Evolutionary conservation across 2,888 invertebrate genomes (phyloP).

Genomic region (Drosophila austrosaltans): DNA sequence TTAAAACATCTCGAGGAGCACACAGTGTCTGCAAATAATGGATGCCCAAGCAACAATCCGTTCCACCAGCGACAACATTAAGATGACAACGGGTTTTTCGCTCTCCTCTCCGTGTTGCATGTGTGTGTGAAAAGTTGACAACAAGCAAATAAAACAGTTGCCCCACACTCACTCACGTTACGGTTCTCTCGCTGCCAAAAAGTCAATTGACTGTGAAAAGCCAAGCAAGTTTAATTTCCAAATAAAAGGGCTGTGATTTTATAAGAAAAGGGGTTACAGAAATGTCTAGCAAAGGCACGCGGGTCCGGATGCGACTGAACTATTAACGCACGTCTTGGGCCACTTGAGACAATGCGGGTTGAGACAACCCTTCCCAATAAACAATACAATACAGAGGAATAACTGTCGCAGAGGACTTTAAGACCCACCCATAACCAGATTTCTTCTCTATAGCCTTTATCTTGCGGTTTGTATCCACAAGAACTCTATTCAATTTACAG

Average conservation of each 20-base stretch:
- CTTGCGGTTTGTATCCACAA: slow-evolving; percentile 63
- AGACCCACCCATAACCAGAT: not conserved
- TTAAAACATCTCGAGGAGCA: slow-evolving; percentile 29
- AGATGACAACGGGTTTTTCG: slow-evolving; percentile 33
- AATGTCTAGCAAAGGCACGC: slow-evolving; percentile 15
- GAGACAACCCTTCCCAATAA: slow-evolving; percentile 42
- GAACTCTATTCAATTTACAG: slow-evolving; percentile 63
- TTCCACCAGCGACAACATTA: slow-evolving; percentile 22
- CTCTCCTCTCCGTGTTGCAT: slow-evolving; percentile 22
- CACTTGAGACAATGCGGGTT: slow-evolving; percentile 34
- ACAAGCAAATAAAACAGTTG: slow-evolving; percentile 59
- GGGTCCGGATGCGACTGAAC: slow-evolving; percentile 39
- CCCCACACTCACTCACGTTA: slow-evolving; percentile 4
- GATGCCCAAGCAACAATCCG: slow-evolving; percentile 51
- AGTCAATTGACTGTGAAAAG: slow-evolving; percentile 78
- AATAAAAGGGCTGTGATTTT: slow-evolving; percentile 71
- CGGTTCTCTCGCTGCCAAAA: slow-evolving; percentile 26
- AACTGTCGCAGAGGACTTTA: slow-evolving; percentile 16
- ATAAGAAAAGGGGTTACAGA: slow-evolving; percentile 38
- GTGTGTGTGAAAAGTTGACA: slow-evolving; percentile 58
- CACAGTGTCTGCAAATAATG: slow-evolving; percentile 65
- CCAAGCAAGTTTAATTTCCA: slow-evolving; percentile 74
- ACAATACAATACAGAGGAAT: slow-evolving; percentile 21
- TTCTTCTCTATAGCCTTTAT: slow-evolving; percentile 42
- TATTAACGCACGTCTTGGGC: slow-evolving; percentile 61